Conservation (phyloP, 2,888 invertebrate species). For the Abscondita cerata region DNA sequence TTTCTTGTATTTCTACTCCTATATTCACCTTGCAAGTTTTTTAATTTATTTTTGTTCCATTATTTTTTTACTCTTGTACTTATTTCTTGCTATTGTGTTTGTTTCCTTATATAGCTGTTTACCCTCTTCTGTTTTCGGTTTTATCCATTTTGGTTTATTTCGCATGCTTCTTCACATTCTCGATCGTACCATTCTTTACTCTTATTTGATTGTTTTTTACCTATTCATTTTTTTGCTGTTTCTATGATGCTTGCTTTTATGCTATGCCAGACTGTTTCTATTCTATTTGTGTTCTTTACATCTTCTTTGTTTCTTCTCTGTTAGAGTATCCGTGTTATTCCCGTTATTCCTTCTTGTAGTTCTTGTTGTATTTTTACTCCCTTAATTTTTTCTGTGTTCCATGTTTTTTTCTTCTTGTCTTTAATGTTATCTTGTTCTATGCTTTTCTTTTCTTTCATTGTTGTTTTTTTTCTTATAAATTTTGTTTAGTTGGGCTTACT, state of each 20-base stretch:
- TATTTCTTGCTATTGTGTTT: neutral
- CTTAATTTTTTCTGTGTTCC: too few relatives aligned
- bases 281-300: neutral
- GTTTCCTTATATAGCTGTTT: neutral
- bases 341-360: neutral
- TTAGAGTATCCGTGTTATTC: neutral
- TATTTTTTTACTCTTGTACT: neutral
- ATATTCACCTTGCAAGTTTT: neutral
- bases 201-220: neutral
- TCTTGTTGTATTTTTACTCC: too few relatives aligned
- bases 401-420: neutral
- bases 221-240: neutral
- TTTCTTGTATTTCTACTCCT: neutral
- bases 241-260: neutral
- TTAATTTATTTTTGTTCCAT: neutral
- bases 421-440: neutral
- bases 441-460: neutral
- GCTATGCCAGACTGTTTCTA: neutral
- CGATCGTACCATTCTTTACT: neutral
- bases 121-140: neutral
- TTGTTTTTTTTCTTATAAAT: too few relatives aligned
- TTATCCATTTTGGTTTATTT: neutral
- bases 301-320: neutral
- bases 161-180: neutral
- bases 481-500: too few relatives aligned